phyloP scores from a whole-genome alignment of 2,888 invertebrate species.

The Seladonia tumulorum region DNA sequence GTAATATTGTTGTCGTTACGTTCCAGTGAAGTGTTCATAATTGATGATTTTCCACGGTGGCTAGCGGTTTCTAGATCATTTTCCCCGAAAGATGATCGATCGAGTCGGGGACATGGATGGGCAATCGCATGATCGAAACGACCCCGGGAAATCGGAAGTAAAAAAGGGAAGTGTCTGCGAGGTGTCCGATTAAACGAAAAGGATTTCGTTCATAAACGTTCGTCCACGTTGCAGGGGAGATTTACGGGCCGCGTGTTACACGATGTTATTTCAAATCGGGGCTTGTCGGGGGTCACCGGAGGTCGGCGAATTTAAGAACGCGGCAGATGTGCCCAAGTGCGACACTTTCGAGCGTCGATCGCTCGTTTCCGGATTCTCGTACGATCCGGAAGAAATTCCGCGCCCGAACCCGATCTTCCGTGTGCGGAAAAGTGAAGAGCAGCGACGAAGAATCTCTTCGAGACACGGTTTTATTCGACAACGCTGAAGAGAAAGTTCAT shows the following conservation, averaged over 20 bases:
- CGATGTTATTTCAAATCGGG: slow-evolving; percentile 12
- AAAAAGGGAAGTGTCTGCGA: neutral
- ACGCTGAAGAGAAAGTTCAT: neutral
- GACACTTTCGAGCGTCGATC: slow-evolving; percentile 31
- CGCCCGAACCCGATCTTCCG: neutral
- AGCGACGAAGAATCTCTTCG: neutral
- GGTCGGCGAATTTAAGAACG: slow-evolving; percentile 45
- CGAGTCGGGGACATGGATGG: neutral
- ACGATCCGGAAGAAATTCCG: slow-evolving; percentile 21
- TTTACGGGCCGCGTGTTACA: slow-evolving; percentile 42
- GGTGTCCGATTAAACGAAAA: slow-evolving; percentile 20
- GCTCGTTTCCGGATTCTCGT: slow-evolving; percentile 29
- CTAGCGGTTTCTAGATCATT: too few species aligned
- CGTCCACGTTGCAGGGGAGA: slow-evolving; percentile 25
- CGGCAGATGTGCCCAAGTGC: slow-evolving; percentile 44
- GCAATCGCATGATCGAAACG: neutral
- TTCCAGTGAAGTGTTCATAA: too few species aligned
- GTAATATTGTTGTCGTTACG: too few species aligned
- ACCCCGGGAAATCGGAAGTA: neutral
- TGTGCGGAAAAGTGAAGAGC: neutral
- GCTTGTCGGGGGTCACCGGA: neutral
- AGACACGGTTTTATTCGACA: neutral
- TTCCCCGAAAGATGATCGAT: neutral
- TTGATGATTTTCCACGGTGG: too few species aligned
- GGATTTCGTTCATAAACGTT: slow-evolving; percentile 35